Evolutionary conservation across 2,888 invertebrate genomes (phyloP), one percentile per base, ranked within the genome.

Genomic region (Tachina fera): DNA sequence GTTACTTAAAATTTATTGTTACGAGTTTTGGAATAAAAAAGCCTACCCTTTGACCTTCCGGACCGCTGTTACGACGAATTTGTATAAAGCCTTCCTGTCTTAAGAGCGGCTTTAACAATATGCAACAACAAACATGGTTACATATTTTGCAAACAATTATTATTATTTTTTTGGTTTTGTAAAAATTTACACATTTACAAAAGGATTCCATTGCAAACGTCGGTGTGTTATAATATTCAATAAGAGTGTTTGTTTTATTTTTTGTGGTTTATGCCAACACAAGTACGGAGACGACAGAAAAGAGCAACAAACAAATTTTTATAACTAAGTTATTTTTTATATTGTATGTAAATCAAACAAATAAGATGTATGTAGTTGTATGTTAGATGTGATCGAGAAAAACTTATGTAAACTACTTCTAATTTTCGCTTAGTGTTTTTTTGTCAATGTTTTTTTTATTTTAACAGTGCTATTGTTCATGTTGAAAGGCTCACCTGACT

Each of bases 401-500:
- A 72, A 51, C 14, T 41, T 11, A 31, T 31, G 31, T 31, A 31
- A 53, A 75, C 58, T 53, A 53, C 14, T 67, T 47, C 49, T 43
- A 71, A 71, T 51, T 31, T 31, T 31, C 31, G 71, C 60, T 61
- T 58, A 68, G 43, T 51, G 41, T 47, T 83, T 41, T n/a, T 14
- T 47, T n/a, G 65, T 65, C 9, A 9, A 39, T 49, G 65, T 19
- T 75, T 56, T 53, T 11, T 8, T 22, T 70, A 13, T 19, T 61
- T 61, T 16, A 65, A 47, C 10, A 58, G 5, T 11, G 14, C 2
- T 49, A 14, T 10, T 45, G 43, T 53, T 76, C 2, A 4, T 79
- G 19, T 63, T 49, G 31, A 3, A 53, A 53, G 70, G 65, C 89
- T 88, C 90, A 93, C 93, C 90, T 94, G 93, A 93, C 95, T 95